These are phyloP conservation scores for Archocentrus centrarchus DNA, from an alignment of 2,113 vertebrate species.

Conservation along the genomic window DNA sequence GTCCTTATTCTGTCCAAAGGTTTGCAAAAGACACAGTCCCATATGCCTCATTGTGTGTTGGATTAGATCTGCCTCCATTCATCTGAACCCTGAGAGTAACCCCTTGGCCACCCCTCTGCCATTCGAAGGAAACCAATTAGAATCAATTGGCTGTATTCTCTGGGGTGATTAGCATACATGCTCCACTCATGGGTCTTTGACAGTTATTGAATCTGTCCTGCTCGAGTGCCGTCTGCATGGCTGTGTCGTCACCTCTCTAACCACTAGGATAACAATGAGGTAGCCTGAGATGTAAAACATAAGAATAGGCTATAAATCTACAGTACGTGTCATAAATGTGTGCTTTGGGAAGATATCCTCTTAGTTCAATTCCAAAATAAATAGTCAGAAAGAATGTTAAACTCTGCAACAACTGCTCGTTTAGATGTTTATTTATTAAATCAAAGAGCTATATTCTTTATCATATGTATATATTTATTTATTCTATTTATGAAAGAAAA, in stretches of 20 bases:
- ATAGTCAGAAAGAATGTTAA: background rate
- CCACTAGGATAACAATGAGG: conserved; percentile 54
- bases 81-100: conserved; percentile 57
- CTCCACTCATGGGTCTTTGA: conserved; percentile 59
- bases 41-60: conserved; percentile 69
- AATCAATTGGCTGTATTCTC: conserved; percentile 74
- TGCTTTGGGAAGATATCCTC: conserved; percentile 10
- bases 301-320: conserved; percentile 10
- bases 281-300: conserved; percentile 10
- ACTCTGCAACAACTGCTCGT: background rate
- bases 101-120: conserved; percentile 55
- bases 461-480: no score
- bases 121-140: conserved; percentile 75
- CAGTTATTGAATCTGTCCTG: conserved; percentile 70
- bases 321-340: conserved; percentile 17
- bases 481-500: no score
- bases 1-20: conserved; percentile 54
- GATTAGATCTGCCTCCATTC: conserved; percentile 69
- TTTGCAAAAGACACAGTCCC: conserved; percentile 70
- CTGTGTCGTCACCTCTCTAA: conserved; percentile 49
- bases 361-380: background rate
- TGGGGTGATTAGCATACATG: conserved; percentile 75
- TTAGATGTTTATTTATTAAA: background rate
- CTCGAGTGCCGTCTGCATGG: conserved; percentile 45
- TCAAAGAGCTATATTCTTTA: background rate